phyloP scores from a whole-genome alignment of 2,888 invertebrate species.

The Xestia c-nigrum region DNA sequence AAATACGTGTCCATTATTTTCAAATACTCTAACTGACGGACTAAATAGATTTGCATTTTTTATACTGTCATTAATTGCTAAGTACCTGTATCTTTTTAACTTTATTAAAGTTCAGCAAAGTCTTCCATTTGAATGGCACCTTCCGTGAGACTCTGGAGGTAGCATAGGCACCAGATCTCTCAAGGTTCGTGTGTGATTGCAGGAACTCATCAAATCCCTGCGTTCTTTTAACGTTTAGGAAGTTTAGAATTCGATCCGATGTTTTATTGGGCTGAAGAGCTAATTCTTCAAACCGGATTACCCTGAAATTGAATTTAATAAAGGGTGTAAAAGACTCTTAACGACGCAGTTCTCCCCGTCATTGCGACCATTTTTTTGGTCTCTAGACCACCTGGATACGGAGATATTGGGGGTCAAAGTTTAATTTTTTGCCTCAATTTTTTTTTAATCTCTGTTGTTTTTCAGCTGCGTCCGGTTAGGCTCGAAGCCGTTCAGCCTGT shows the following conservation, averaged over 20 bases:
- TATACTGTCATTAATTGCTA: too few relatives aligned
- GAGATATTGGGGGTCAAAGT: too few relatives aligned
- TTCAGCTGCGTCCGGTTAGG: not conserved
- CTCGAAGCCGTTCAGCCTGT: not conserved
- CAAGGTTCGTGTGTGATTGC: constrained; percentile 94
- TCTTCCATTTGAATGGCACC: constrained; percentile 96
- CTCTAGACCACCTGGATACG: too few relatives aligned
- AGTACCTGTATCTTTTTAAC: constrained; percentile 91
- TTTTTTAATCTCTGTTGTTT: too few relatives aligned
- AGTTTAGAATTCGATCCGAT: constrained; percentile 93
- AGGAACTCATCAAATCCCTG: constrained; percentile 93
- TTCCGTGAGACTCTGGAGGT: constrained; percentile 95
- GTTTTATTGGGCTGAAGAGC: constrained; percentile 93
- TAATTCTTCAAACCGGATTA: constrained; percentile 94
- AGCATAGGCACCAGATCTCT: constrained; percentile 95
- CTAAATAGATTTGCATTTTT: too few relatives aligned
- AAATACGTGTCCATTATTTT: too few relatives aligned
- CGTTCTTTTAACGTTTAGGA: constrained; percentile 93
- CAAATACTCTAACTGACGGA: too few relatives aligned
- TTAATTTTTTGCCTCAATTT: too few relatives aligned
- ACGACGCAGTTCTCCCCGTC: too few relatives aligned
- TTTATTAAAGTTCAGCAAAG: constrained; percentile 93
- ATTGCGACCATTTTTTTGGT: too few relatives aligned
- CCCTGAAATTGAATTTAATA: constrained; percentile 1
- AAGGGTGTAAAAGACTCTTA: too few relatives aligned